A percentile compares a stretch with the other conserved stretches of the same genome.
Conservation (phyloP, 30 jellyfish, hydroid and myxozoan genomes). For the Turritopsis dohrnii region DNA sequence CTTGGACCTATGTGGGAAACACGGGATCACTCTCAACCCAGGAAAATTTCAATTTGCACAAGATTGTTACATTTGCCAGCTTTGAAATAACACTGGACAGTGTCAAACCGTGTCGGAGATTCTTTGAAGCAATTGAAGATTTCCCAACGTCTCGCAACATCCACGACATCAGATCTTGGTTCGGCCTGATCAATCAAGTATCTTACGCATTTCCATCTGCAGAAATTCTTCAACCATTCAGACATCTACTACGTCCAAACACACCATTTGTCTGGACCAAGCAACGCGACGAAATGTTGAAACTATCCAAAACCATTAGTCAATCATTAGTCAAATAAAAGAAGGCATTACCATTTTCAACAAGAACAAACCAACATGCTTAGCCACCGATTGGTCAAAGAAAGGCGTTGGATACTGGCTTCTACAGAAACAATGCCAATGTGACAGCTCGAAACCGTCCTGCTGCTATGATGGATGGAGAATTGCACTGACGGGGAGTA, state of each 20-base stretch:
- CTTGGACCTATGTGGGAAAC: slow-evolving; percentile 10
- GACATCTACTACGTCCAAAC: slow-evolving; percentile 28
- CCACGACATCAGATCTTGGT: slow-evolving; percentile 33
- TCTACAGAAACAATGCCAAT: slow-evolving; percentile 19
- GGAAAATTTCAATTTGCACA: not conserved
- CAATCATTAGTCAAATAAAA: no score
- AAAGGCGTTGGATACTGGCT: slow-evolving; percentile 28
- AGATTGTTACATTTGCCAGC: slow-evolving; percentile 28
- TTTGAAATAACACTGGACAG: slow-evolving; percentile 28
- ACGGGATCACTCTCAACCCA: slow-evolving; percentile 19
- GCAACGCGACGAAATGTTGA: slow-evolving; percentile 18
- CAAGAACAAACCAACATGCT: no score
- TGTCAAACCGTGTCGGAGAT: slow-evolving; percentile 14
- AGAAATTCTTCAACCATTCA: slow-evolving; percentile 27
- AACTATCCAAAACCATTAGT: slow-evolving; percentile 22
- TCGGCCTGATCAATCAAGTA: slow-evolving; percentile 36
- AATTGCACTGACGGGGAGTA: slow-evolving; percentile 18
- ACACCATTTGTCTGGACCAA: slow-evolving; percentile 31
- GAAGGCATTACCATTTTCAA: no score
- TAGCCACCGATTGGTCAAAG: no score
- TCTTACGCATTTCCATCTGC: slow-evolving; percentile 25
- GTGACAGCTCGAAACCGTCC: slow-evolving; percentile 17
- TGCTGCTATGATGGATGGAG: slow-evolving; percentile 24
- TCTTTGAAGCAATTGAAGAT: slow-evolving; percentile 31
- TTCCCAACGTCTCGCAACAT: slow-evolving; percentile 34